phyloP scores from a whole-genome alignment of 1,140 invertebrate species.

The Halyomorpha halys region DNA sequence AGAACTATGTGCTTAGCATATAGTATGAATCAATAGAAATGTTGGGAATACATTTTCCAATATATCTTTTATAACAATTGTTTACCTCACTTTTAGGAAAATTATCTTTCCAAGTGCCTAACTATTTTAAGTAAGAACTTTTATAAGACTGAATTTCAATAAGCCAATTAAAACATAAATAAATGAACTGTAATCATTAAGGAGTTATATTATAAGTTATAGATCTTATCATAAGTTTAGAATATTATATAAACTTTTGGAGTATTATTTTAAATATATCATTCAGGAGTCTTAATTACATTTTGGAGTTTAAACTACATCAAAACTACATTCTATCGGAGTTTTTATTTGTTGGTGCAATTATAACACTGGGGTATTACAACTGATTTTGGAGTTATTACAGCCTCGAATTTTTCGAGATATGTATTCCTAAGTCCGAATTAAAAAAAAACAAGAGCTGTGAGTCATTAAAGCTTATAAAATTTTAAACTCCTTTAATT shows the following conservation, averaged over 20 bases:
- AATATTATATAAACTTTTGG: not conserved
- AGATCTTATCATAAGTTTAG: not conserved
- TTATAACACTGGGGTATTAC: slow-evolving; percentile 1
- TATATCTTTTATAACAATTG: no score
- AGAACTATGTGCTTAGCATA: no score
- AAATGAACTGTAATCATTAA: not conserved
- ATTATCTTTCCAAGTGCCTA: slow-evolving; percentile 12
- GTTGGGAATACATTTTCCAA: no score
- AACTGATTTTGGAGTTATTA: slow-evolving; percentile 2
- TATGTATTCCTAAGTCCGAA: slow-evolving; percentile 11
- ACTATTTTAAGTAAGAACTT: slow-evolving; percentile 11
- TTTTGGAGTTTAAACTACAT: slow-evolving; percentile 1
- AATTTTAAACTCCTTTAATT: not conserved
- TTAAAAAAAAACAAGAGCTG: slow-evolving; percentile 8
- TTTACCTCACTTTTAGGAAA: slow-evolving; percentile 9
- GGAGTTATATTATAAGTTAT: not conserved
- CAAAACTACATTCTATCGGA: not conserved
- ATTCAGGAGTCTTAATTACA: slow-evolving; percentile 14
- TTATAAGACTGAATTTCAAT: slow-evolving; percentile 18
- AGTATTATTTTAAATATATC: slow-evolving; percentile 1
- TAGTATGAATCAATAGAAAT: no score
- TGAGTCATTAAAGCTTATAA: slow-evolving; percentile 7
- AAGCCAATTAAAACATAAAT: slow-evolving; percentile 15
- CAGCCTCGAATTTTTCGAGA: not conserved
- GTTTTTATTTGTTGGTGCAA: slow-evolving; percentile 17